Percentiles rank a stretch among this genome's conserved stretches.
Conservation (phyloP, 1,140 invertebrate genomes). For the Euura saliciscinereae region DNA sequence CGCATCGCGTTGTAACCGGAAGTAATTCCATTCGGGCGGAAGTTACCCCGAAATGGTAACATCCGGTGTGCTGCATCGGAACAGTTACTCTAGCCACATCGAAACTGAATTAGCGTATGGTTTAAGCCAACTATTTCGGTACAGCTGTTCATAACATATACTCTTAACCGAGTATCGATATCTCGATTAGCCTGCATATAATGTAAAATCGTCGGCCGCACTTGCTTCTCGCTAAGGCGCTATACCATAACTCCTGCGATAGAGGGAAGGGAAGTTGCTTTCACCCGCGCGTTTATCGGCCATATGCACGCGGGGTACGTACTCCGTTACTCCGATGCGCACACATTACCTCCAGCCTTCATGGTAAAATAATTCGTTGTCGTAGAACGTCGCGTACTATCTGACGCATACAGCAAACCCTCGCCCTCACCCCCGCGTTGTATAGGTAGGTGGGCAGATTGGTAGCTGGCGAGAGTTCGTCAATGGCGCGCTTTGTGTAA, state of each 20-base stretch:
- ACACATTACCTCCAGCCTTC: no score
- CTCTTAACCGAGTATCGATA: no score
- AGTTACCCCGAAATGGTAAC: constrained; percentile 32
- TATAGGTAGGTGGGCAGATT: constrained; percentile 12
- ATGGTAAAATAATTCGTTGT: no score
- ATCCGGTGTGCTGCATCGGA: constrained; percentile 12
- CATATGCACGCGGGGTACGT: not conserved
- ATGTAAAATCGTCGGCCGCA: not conserved
- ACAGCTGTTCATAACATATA: not conserved
- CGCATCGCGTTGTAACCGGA: constrained; percentile 17
- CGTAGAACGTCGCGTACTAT: no score
- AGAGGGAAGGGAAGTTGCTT: not conserved
- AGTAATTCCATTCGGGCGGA: constrained; percentile 27
- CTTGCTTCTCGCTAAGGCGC: not conserved
- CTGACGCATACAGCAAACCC: constrained; percentile 17
- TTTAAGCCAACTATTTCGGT: not conserved
- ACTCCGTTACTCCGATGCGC: no score
- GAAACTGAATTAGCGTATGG: not conserved
- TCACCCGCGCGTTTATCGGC: not conserved
- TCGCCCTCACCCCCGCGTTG: constrained; percentile 6
- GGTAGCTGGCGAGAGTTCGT: constrained; percentile 12
- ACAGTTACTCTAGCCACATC: not conserved
- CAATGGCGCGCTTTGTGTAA: constrained; percentile 28
- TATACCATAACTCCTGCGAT: not conserved
- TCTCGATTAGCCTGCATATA: no score